Evolutionary conservation across 2,797 vertebrate genomes (phyloP), one percentile per base, ranked within the genome.

Genomic region (Alca torda): DNA sequence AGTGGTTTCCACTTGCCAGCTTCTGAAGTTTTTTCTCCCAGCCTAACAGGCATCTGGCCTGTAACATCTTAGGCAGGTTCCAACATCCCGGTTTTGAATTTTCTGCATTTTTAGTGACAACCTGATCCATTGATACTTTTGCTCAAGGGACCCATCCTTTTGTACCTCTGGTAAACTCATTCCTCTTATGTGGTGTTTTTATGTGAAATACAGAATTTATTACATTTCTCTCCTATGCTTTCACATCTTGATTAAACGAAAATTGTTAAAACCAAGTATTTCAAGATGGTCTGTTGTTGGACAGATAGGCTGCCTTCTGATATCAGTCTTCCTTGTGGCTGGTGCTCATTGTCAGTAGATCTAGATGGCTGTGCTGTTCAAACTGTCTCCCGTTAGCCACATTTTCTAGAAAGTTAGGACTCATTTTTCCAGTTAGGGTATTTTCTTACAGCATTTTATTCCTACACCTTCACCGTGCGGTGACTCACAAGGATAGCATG

Each of bases 311-410:
- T 68, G 56, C 63, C 35, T 56, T 33, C 70, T 76, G 45, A 24
- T 69, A 84, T 28, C 46, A 45, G 60, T 24, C 43, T 10, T 33
- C 37, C 37, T 48, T 33, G 17, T 35, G 63, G 69, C 65, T 53
- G 37, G 12, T 46, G 14, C 25, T 61, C 37, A 3, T 53, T 5
- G 41, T 41, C 41, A 41, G 89, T 16, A 69, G 31, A 39, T 43
- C 8, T 60, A 65, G n/a, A n/a, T 51, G 41, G 25, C 30, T 39
- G 10, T 30, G 31, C 16, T 73, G 10, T 50, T 68, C 46, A 59
- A 68, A 45, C 24, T 1, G 0, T 5, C 68, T 37, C 50, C 4
- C 0, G 0, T 70, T 57, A 86, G 43, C 51, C 64, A 48, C 14
- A 1, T 39, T 54, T 77, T 51, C 74, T 89, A 56, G 39, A 39